Percentiles rank a stretch among this genome's conserved stretches.
phyloP scores from a whole-genome alignment of 2,113 vertebrate genomes.

The Phaetusa simplex region DNA sequence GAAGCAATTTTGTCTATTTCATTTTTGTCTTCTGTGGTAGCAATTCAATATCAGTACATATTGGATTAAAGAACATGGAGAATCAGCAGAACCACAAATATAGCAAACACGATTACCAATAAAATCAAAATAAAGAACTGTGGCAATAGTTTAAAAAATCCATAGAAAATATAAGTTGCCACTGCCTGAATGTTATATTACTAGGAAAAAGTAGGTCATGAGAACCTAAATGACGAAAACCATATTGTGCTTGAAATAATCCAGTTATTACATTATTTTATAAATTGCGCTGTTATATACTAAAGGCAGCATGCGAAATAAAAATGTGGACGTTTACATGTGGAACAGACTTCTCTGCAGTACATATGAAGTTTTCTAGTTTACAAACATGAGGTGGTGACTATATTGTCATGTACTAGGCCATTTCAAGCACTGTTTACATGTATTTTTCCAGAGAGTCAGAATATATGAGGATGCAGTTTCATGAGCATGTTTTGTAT shows the following conservation, averaged over 20 bases:
- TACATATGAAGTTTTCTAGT: neutral
- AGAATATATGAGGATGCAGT: neutral
- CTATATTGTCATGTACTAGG: neutral
- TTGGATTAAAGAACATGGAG: neutral
- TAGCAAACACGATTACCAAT: neutral
- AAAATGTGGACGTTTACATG: neutral
- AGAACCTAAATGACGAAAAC: neutral
- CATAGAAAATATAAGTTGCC: neutral
- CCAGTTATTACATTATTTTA: neutral
- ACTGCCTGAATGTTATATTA: neutral
- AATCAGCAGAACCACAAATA: neutral
- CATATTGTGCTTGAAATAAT: neutral
- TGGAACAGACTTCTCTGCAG: neutral
- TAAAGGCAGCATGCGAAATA: neutral
- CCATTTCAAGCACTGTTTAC: neutral
- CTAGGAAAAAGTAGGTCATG: neutral
- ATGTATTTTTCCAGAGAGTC: neutral
- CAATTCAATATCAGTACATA: neutral
- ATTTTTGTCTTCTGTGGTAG: neutral
- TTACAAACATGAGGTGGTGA: neutral
- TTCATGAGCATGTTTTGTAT: neutral
- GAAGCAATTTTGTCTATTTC: neutral
- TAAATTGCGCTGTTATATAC: neutral
- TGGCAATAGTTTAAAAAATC: neutral
- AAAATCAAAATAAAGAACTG: neutral